Base-by-base conservation (phyloP, 1,140 invertebrate genomes). In the Phenacoccus solenopsis region DNA sequence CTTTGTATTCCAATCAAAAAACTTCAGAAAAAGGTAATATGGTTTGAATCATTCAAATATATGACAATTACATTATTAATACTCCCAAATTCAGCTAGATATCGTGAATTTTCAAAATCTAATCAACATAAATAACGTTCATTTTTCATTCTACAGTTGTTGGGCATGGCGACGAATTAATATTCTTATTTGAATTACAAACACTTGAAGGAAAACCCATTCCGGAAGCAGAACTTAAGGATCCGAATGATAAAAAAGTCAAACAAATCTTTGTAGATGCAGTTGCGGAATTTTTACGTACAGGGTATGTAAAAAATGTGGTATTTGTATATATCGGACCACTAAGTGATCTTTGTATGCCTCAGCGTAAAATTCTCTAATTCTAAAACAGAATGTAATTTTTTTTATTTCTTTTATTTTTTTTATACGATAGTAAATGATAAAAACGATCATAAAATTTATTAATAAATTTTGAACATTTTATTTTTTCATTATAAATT, bases 241-340 rank as follows among this genome's bases (percentile, higher is more conserved):
- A 80, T 72, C 73, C 81, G 35, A 74, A 79, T 16, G 88, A 90
- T 75, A 75, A 83, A 24, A 77, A 82, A 74, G 86, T 88, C 2
- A 79, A 83, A 12, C 78, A 86, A 1, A 79, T 82, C 71, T 87
- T 88, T 59, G 86, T 86, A 0, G 79, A 81, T 27, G 80, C 89
- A 69, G 82, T 90, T 22, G 78, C 84, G 0, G 82, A 87, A 73
- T 90, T 90, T 74, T 85, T 84, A 2, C 80, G 81, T 61, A 79
- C 76, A 56, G 80, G 82, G 22, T 78, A 78, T 72, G 73, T 77
- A 3, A 72, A 16, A 49, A 49, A 3, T 49, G 3, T 16, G 20
- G 13, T 49, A 9, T 49, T 16, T 13, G 69, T 21, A 9, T 68
- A 20, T 28, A 22, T 27, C 25, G 13, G 67, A 3, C 5, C 27